Base-by-base conservation (phyloP, 2,888 invertebrate genomes). In the Anorthoa munda region DNA sequence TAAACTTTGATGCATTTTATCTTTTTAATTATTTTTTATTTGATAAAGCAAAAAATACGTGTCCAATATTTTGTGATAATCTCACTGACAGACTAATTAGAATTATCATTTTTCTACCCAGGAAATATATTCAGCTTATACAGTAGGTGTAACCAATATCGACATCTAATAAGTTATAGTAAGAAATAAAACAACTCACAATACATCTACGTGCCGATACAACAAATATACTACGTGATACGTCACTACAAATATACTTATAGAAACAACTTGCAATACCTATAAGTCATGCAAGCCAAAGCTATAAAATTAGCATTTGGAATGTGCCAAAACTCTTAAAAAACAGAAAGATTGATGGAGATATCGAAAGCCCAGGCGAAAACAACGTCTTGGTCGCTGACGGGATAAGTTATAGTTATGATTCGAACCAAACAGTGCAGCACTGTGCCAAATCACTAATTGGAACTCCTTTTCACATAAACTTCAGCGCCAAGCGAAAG, bases 381-480 rank as follows among this genome's bases (percentile, higher is more conserved):
- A 82, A 79, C 60, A 79, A 69, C 77, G 46, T 82, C 78, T 82
- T 69, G 56, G 60, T 69, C 55, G 26, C 60, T 82, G 65, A 61
- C 82, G 23, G 78, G 78, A 31, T 78, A 67, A 82, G 70, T 78
- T 82, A 82, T 77, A 82, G 77, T 77, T 78, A 79, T 82, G 78
- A 79, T 68, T 82, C 65, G 64, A 65, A 64, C 78, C 78, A 70
- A 79, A 79, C 59, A 81, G 55, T 76, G 78, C 68, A 81, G 81
- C 68, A 70, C 82, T 65, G 78, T 79, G 78, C 78, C 82, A 79
- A 79, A 69, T 77, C 78, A 82, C 78, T 79, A 79, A 79, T 79
- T 79, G 78, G 71, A 79, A 82, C 77, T 82, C 70, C 81, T 77
- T 77, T 77, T 55, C 82, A 77, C 70, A 81, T 78, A 81, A 77